Base-by-base conservation (phyloP, 2,888 invertebrate genomes). In the Strigamia crassipes region DNA sequence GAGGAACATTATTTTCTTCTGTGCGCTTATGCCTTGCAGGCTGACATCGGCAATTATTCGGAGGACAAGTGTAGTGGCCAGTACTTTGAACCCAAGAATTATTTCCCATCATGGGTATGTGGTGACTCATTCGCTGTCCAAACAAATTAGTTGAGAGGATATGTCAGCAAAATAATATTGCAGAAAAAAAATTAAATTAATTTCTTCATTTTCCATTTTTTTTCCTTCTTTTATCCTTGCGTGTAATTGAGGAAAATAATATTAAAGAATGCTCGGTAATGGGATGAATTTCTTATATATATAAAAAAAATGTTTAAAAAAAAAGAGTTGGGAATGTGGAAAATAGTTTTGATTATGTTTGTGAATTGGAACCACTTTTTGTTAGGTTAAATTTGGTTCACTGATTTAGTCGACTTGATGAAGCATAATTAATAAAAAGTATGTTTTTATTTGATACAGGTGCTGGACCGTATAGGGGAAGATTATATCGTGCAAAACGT, bases 1-100 rank as follows among this genome's bases (percentile, higher is more conserved):
- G 87, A 87, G 80, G 90, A 89, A 83, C 87, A 89, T 84, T 89
- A 88, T 84, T 92, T 96, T 87, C 90, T 94, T 84, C 91, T 97
- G 86, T 96, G 96, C 78, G 96, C 95, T 21, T 91, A 95, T 86
- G 96, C 97, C 82, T 90, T 98, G 85, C 97, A 97, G 90, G 96
- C 96, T 61, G 96, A 97, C 89, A 91, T 94, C 87, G 97, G 96
- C 56, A 95, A 96, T 89, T 93, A 91, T 86, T 90, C 90, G 84
- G 90, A 91, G 84, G 90, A 90, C 82, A 86, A 84, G 73, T 86
- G 87, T 83, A 82, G 84, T 56, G 85, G 85, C 34, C 84, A 85
- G 31, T 92, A 92, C 86, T 96, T 96, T 89, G 94, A 94, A 86
- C 92, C 94, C 41, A 93, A 94, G 86, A 94, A 95, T 86, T 96